Conservation (phyloP, 1,140 invertebrate genomes). For the Drosophila kanapiae region DNA sequence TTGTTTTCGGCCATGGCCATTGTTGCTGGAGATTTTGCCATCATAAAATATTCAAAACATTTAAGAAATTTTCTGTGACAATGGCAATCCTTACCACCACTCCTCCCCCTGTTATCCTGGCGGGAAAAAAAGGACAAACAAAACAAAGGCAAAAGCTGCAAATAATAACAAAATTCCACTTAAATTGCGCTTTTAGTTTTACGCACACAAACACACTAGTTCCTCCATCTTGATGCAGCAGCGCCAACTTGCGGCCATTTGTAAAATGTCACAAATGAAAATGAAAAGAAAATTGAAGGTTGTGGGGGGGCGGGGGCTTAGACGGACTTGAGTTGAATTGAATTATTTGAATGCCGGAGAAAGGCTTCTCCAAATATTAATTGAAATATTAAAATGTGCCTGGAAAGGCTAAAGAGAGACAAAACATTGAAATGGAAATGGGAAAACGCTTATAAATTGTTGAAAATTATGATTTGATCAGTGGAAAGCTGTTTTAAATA, state of each 20-base stretch:
- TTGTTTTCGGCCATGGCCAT: constrained; percentile 46
- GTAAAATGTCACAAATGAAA: constrained; percentile 34
- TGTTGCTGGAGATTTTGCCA: constrained; percentile 50
- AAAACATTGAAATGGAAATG: background rate
- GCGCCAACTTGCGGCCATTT: constrained; percentile 44
- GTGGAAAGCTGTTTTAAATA: background rate
- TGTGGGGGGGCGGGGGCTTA: too few relatives aligned
- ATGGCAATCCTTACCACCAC: constrained; percentile 23
- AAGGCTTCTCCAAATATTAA: constrained; percentile 22
- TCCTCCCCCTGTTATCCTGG: constrained; percentile 2
- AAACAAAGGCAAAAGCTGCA: constrained; percentile 16
- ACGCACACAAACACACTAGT: constrained; percentile 9
- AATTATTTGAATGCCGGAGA: constrained; percentile 32
- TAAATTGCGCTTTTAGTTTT: constrained; percentile 54
- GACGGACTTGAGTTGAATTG: constrained; percentile 16
- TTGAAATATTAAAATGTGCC: constrained; percentile 20
- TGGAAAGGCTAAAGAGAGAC: background rate
- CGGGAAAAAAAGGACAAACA: background rate
- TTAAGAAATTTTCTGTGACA: constrained; percentile 56
- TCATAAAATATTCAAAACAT: constrained; percentile 63
- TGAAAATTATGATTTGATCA: background rate
- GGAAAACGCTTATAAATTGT: background rate
- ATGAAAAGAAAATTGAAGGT: constrained; percentile 32
- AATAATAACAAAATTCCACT: constrained; percentile 52
- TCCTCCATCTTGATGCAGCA: constrained; percentile 22